Percentiles rank a stretch among this genome's conserved stretches.
Evolutionary conservation across 2,113 vertebrate genomes (phyloP).

Genomic region (Tachysurus fulvidraco): DNA sequence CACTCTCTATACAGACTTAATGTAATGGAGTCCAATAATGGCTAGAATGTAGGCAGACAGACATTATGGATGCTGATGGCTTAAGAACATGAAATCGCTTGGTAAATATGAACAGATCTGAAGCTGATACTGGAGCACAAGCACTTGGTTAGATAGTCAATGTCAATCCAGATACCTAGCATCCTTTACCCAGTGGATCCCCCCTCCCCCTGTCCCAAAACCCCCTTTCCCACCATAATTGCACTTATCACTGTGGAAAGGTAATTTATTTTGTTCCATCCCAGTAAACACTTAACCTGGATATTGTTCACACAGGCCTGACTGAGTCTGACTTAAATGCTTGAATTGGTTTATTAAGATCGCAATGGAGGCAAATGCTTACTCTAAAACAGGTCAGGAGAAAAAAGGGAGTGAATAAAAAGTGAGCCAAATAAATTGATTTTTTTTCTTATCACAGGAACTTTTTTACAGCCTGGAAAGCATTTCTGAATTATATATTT

Average conservation of each 20-base stretch:
- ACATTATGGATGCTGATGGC: conserved; percentile 10
- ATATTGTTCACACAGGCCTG: conserved; percentile 60
- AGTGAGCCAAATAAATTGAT: conserved; percentile 66
- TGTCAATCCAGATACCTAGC: not conserved
- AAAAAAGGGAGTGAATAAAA: conserved; percentile 42
- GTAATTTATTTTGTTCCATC: conserved; percentile 73
- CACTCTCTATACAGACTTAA: not conserved
- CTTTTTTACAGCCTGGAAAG: conserved; percentile 55
- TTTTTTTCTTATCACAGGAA: conserved; percentile 61
- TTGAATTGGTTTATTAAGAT: conserved; percentile 64
- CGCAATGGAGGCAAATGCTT: conserved; percentile 42
- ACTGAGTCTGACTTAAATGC: conserved; percentile 51
- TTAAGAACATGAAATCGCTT: not conserved
- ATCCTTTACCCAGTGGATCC: conserved; percentile 28
- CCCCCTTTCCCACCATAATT: conserved; percentile 58
- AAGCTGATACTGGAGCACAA: not conserved
- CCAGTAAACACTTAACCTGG: conserved; percentile 69
- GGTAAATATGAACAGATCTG: not conserved
- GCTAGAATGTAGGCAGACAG: not conserved
- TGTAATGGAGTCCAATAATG: not conserved
- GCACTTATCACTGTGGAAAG: conserved; percentile 68
- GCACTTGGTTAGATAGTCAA: not conserved
- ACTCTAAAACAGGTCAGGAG: conserved; percentile 53
- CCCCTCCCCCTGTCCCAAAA: not conserved
- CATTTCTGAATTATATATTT: conserved; percentile 51